Base-by-base conservation (phyloP, 2,888 invertebrate species). In the Spilosoma lubricipeda region DNA sequence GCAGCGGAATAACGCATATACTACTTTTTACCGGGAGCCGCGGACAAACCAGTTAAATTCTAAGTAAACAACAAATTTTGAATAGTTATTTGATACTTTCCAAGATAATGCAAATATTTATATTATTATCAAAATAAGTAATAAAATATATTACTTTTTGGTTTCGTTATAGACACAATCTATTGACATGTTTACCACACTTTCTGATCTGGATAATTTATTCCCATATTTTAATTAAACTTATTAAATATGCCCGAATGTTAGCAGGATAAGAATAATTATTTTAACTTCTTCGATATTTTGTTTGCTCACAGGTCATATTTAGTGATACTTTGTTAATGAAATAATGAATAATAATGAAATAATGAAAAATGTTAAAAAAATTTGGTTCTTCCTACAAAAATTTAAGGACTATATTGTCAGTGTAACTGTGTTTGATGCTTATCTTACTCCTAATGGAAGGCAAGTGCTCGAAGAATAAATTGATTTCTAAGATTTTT, bases 401-500 rank as follows among this genome's bases (percentile, higher is more conserved):
- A 27, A 59, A 15, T 27, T 59, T 27, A 15, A 59, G 15, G 59
- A 15, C 15, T 27, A 27, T n/a, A n/a, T n/a, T 52, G 20, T 27
- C 27, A 11, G 13, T 56, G 11, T 27, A 5, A n/a, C n/a, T 9
- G 4, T 59, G 13, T 63, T 63, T 30, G 13, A 63, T 63, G 5
- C 15, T 30, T 63, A 63, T 30, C 18, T 30, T 63, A 5, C 30
- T 63, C 3, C 5, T 63, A 30, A 30, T 18, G 30, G 18, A 63
- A 63, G 30, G 30, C 63, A 30, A 30, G 63, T 30, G 63, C 27
- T 63, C 30, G 20, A 45, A 7, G 11, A 56, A 8, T 36, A 63
- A 67, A 68, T n/a, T 48, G 7, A n/a, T 67, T 72, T 68, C 59
- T 15, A 52, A 48, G 20, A 56, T 68, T 36, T 71, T 72, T 52